Evolutionary conservation across 1,140 invertebrate genomes (phyloP), one percentile per base, ranked within the genome.

Genomic region (Habropoda laboriosa): DNA sequence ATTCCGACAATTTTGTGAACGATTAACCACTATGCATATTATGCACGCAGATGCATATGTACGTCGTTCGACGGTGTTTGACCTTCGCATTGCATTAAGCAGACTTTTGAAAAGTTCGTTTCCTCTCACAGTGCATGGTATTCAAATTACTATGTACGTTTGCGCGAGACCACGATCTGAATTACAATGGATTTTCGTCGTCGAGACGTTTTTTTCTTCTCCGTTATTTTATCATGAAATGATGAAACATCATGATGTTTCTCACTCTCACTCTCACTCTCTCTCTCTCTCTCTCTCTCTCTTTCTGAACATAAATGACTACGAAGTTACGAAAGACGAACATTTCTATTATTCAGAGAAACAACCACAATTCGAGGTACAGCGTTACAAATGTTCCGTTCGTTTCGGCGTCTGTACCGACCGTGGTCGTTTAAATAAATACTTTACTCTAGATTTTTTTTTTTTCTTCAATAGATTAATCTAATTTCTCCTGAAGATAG

Each of bases 371-470:
- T 57, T 53, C 35, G 27, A 57, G n/a, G 32, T 45, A 58, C 38
- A 71, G 21, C 27, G 24, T 57, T 45, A 71, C 53, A 71, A n/a
- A 58, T 58, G 18, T 58, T 71, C 51, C 35, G 12, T 45, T 55
- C 40, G 13, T 8, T n/a, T n/a, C n/a, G n/a, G n/a, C n/a, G 58
- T 71, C 38, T 42, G 30, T 42, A 21, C 57, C n/a, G 58, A 74
- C 63, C 71, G 71, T 55, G 38, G 61, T 55, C 60, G 12, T 66
- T 76, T 40, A 66, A 45, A 76, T 66, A 75, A 64, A 75, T 66
- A 75, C 8, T 32, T 72, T 27, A 38, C 16, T 51, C 32, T 74
- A 74, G 7, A 64, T 74, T n/a, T n/a, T n/a, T n/a, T n/a, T n/a
- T n/a, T n/a, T n/a, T n/a, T n/a, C n/a, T n/a, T 5, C 10, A 5